Percentiles rank a stretch among this genome's conserved stretches.
These are phyloP conservation scores for Dasyornis broadbenti DNA, from an alignment of 2,113 vertebrate genomes.

Conservation along the genomic window DNA sequence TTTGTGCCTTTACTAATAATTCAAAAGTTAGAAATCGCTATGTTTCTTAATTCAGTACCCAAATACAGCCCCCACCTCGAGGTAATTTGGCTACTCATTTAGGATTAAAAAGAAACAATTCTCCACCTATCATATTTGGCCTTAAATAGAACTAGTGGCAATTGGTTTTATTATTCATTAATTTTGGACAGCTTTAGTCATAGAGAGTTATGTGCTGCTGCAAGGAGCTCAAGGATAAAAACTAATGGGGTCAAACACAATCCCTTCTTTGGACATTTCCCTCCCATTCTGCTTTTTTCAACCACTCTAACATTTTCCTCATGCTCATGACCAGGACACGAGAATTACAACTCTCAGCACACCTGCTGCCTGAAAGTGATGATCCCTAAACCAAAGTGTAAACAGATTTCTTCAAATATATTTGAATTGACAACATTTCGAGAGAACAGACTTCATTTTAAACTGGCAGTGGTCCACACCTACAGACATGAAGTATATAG, in stretches of 20 bases:
- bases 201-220: background rate
- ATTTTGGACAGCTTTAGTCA: background rate
- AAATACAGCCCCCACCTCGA: background rate
- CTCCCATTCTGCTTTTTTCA: background rate
- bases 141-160: background rate
- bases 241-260: accelerated
- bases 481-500: too few relatives aligned
- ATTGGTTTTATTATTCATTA: background rate
- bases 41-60: background rate
- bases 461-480: background rate
- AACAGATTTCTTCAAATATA: background rate
- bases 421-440: background rate
- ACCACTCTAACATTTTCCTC: background rate
- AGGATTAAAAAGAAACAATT: background rate
- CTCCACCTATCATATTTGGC: background rate
- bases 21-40: background rate
- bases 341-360: background rate
- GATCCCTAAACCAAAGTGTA: background rate
- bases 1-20: background rate
- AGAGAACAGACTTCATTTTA: background rate
- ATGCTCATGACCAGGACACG: background rate
- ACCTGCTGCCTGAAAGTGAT: background rate
- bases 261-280: background rate
- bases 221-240: background rate
- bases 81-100: background rate